These are phyloP conservation scores for Hydraecia micacea DNA, from an alignment of 2,888 invertebrate species.

Conservation along the genomic window DNA sequence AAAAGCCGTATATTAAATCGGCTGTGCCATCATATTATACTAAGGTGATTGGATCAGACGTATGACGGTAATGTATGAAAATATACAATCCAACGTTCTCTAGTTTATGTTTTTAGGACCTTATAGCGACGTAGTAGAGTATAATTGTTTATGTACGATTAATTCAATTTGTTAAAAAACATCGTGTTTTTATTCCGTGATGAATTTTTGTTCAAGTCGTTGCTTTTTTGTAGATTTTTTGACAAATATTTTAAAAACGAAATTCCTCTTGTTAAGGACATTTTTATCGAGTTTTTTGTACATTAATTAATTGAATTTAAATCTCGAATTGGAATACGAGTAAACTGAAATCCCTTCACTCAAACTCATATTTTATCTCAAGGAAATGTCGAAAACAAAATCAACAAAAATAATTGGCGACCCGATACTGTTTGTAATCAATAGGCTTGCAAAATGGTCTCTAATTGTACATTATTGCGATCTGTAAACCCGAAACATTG, in stretches of 20 bases:
- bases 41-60: slow-evolving; percentile 27
- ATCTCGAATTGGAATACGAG: background rate
- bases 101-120: slow-evolving; percentile 59
- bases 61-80: slow-evolving; percentile 41
- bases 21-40: slow-evolving; percentile 19
- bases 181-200: slow-evolving; percentile 23
- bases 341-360: background rate
- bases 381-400: background rate
- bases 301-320: background rate
- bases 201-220: slow-evolving; percentile 15
- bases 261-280: background rate
- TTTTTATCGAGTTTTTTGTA: background rate
- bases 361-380: slow-evolving; percentile 5
- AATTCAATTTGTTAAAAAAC: slow-evolving; percentile 53
- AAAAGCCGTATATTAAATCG: slow-evolving; percentile 3
- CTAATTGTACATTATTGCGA: slow-evolving; percentile 46
- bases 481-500: slow-evolving; percentile 38
- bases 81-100: slow-evolving; percentile 29
- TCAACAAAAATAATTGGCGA: slow-evolving; percentile 53
- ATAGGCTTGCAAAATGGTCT: slow-evolving; percentile 9
- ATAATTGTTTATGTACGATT: slow-evolving; percentile 49
- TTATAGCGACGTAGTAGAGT: slow-evolving; percentile 24
- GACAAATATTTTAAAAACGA: background rate
- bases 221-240: background rate
- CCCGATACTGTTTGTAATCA: slow-evolving; percentile 19